Base-by-base conservation (phyloP, 2,113 vertebrate species). In the Albula goreensis region DNA sequence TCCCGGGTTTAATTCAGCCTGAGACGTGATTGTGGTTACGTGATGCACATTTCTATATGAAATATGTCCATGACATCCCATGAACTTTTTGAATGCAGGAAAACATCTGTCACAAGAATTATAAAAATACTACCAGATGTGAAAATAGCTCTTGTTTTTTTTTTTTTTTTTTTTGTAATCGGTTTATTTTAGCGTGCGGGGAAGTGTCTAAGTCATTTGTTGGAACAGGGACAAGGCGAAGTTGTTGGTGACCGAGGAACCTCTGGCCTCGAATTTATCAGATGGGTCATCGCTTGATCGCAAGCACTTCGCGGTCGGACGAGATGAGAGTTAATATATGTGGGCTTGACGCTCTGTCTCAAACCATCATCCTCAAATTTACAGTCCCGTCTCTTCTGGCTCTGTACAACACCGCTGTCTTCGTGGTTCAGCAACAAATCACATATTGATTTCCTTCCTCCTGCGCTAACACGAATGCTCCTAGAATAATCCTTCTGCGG, bases 361-460 rank as follows among this genome's bases (percentile, higher is more conserved):
- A 74, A 31, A 25, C 70, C 10, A 22, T 31, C 19, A 74, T 74
- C 70, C 22, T 74, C 31, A 74, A 74, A 74, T 74, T 74, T 74
- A 74, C n/a, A 74, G 70, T 10, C 17, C 70, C 10, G 7, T 31
- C 70, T 74, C 70, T 11, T 74, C 70, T 10, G 70, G 70, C 70
- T n/a, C 70, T 56, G 31, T 19, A 66, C n/a, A n/a, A n/a, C 10
- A 74, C n/a, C 7, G 70, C 31, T 11, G n/a, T 74, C 70, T 8
- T 74, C 63, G 3, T 17, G 6, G 10, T 31, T n/a, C 10, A n/a
- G 31, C 70, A 74, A 74, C n/a, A 74, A 74, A 74, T 74, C 70
- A 74, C 19, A 25, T 74, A 74, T 74, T 74, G 70, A 74, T 74
- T 74, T 74, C 60, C 8, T 74, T 74, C 60, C 60, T 74, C 70